phyloP scores from a whole-genome alignment of 1,140 invertebrate species.

The Probaryconus sp. region DNA sequence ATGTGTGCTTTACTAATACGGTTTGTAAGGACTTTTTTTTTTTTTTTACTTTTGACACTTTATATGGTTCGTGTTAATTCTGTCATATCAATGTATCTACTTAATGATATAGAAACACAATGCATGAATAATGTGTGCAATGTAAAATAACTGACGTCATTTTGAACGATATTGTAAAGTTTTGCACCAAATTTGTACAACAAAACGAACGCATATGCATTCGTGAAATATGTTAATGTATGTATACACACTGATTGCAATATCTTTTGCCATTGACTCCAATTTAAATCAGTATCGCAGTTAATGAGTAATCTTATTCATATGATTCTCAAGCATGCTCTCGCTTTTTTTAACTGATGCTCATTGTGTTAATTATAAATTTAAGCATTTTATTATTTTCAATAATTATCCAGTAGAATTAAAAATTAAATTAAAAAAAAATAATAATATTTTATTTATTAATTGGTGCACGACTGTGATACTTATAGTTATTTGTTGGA shows the following conservation, averaged over 20 bases:
- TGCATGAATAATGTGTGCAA: conserved; percentile 58
- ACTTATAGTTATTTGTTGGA: conserved; percentile 19
- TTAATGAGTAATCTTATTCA: too few species aligned
- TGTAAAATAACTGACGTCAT: conserved; percentile 32
- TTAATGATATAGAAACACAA: conserved; percentile 48
- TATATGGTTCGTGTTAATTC: conserved; percentile 23
- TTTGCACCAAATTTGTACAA: conserved; percentile 60
- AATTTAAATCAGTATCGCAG: conserved; percentile 53
- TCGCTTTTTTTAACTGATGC: too few species aligned
- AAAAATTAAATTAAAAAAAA: too few species aligned
- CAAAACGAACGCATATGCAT: conserved; percentile 36
- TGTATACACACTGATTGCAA: conserved; percentile 42
- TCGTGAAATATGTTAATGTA: conserved; percentile 42
- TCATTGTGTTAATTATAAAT: too few species aligned
- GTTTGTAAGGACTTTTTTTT: conserved; percentile 5
- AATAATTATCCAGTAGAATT: too few species aligned
- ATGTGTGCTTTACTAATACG: too few species aligned
- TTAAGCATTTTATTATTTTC: too few species aligned
- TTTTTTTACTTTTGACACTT: not conserved
- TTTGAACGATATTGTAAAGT: conserved; percentile 32
- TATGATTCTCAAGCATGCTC: too few species aligned
- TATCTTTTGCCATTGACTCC: conserved; percentile 56
- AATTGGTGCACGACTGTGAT: conserved; percentile 8
- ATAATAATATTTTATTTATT: conserved; percentile 12
- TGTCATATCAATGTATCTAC: conserved; percentile 21